A percentile compares a stretch with the other conserved stretches of the same genome.
These are phyloP conservation scores for Noctua janthe DNA, from an alignment of 2,888 invertebrate genomes.

Conservation along the genomic window DNA sequence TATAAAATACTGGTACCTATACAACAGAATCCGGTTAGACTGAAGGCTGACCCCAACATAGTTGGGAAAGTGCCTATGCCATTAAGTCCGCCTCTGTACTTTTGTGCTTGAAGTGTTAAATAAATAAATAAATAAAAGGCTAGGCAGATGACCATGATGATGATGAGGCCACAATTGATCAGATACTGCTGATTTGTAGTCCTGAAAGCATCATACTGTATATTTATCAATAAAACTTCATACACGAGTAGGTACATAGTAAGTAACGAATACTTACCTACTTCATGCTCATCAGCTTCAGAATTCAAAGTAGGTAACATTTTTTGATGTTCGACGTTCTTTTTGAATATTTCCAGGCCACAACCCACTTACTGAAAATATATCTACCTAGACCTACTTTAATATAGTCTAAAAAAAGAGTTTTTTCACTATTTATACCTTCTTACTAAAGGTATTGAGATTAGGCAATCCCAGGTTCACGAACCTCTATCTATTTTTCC, in stretches of 20 bases:
- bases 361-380: background rate
- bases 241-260: background rate
- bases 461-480: background rate
- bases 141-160: background rate
- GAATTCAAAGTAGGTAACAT: constrained; percentile 5
- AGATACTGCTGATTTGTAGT: background rate
- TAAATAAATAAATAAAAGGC: background rate
- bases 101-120: too few species aligned
- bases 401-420: background rate
- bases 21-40: too few species aligned
- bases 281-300: background rate
- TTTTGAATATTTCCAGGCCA: background rate
- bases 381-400: background rate
- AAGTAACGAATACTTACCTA: background rate
- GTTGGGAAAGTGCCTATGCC: too few species aligned
- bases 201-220: background rate
- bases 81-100: too few species aligned
- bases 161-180: background rate
- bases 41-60: too few species aligned
- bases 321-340: constrained; percentile 1
- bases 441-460: background rate
- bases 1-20: too few species aligned
- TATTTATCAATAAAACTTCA: background rate
- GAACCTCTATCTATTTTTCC: constrained; percentile 7
- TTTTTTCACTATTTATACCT: background rate